Evolutionary conservation across 1,140 invertebrate genomes (phyloP), one percentile per base, ranked within the genome.

Genomic region (Papilio polytes): DNA sequence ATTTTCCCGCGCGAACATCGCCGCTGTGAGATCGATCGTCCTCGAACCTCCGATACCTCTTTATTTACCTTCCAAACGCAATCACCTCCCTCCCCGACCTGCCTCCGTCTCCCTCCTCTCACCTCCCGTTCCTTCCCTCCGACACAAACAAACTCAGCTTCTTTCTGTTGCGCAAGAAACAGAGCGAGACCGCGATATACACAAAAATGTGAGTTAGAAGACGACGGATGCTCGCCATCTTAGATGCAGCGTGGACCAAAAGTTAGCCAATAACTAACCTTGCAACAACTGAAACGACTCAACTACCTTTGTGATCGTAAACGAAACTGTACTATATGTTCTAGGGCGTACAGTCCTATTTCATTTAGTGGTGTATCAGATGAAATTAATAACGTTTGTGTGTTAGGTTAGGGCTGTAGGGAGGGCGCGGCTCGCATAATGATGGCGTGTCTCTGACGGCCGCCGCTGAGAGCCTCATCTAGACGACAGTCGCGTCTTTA

Each of bases 181-280:
- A 82, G 86, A 88, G 56, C 82, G 88, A 87, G 91, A 90, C 73
- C 80, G 73, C 80, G 26, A 83, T 83, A 88, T 41, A 9, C 12
- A 66, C n/a, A 31, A 82, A 80, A 73, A 46, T 74, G 70, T 66
- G 66, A 66, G 86, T 79, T 85, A 18, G 78, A 87, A 84, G 84
- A 87, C 88, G 87, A 70, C 78, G 83, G 80, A 81, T 72, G 85
- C 88, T 87, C 92, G 92, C 92, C 92, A 94, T 92, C 92, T 92
- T 93, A 92, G 92, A 92, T 93, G 92, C 92, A 93, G 88, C 86
- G 85, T 88, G 91, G 91, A 93, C 92, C 92, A 91, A 88, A 93
- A 93, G 88, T 93, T 91, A 91, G 91, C 92, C 91, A 91, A 93
- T 93, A 92, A 93, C 88, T 86, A 83, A 80, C 83, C 84, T 86